Evolutionary conservation across 2,888 invertebrate species (phyloP), one percentile per base, ranked within the genome.

Genomic region (Strigamia transsilvanica): DNA sequence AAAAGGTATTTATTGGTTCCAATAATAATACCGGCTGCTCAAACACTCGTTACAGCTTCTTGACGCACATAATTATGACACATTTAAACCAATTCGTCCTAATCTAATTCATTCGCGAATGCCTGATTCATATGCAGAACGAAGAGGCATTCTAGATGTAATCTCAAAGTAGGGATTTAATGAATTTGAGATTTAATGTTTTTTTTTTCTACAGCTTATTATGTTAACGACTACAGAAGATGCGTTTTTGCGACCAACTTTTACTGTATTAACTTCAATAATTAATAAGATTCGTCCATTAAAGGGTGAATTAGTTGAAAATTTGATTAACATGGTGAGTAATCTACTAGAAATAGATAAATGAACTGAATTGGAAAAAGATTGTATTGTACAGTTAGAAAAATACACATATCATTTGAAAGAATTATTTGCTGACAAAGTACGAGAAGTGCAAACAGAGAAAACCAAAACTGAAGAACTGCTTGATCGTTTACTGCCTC

Each of bases 291-390:
- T 80, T 32, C 61, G 51, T 61, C 80, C 80, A 56, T 15, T 80
- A 13, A 80, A 80, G 21, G 80, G 61, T 18, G 56, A 27, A 15
- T 21, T 80, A 21, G n/a, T 80, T n/a, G 80, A 80, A 51, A 56
- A 80, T 32, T 38, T 80, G 15, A 32, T 80, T 32, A n/a, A 80
- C 51, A 80, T 80, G 80, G 80, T 80, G 51, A 56, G 61, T 73
- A 12, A 73, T 12, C 18, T n/a, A n/a, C 13, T 6, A 27, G 1
- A n/a, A 10, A 18, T 18, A 73, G 21, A 21, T 27, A 27, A 12
- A 27, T 27, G 2, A 23, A 23, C 23, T 23, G 27, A 27, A 27
- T 3, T 27, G n/a, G n/a, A n/a, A n/a, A n/a, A n/a, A n/a, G n/a
- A n/a, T 27, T 27, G 27, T 27, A 78, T 42, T 80, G n/a, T 21